These are phyloP conservation scores for Chloromyia formosa DNA, from an alignment of 2,888 invertebrate species.

Conservation along the genomic window DNA sequence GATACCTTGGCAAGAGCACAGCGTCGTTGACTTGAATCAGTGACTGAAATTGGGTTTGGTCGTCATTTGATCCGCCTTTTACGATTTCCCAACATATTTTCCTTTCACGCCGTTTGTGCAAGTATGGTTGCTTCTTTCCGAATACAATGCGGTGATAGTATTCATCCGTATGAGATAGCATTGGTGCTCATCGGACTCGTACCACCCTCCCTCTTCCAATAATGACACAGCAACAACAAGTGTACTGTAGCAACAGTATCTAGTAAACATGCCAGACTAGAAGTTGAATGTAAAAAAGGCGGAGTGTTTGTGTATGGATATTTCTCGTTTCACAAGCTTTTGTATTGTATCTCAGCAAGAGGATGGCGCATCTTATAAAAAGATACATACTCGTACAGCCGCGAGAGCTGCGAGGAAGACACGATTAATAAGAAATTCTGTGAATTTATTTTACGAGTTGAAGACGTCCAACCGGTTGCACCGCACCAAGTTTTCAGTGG, in stretches of 20 bases:
- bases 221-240: conserved; percentile 19
- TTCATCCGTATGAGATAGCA: conserved; percentile 33
- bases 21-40: not conserved
- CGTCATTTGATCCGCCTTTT: conserved; percentile 48
- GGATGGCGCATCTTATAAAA: conserved; percentile 5
- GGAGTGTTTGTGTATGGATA: conserved; percentile 26
- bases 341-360: conserved; percentile 13
- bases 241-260: not conserved
- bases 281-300: conserved; percentile 24
- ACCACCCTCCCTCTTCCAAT: conserved; percentile 10
- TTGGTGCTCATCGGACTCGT: conserved; percentile 34
- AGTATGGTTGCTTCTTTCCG: conserved; percentile 18
- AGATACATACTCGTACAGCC: conserved; percentile 5
- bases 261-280: not conserved
- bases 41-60: conserved; percentile 45
- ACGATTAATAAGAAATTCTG: not conserved
- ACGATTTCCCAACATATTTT: conserved; percentile 32
- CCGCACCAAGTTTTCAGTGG: not conserved
- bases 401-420: not conserved
- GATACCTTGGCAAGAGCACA: conserved; percentile 19
- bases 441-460: not conserved
- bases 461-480: conserved; percentile 1
- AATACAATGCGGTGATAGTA: conserved; percentile 14
- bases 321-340: conserved; percentile 25
- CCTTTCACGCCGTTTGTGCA: not conserved